Percentiles rank a stretch among this genome's conserved stretches.
phyloP scores from a whole-genome alignment of 2,113 vertebrate species.

The Proterorhinus semilunaris region DNA sequence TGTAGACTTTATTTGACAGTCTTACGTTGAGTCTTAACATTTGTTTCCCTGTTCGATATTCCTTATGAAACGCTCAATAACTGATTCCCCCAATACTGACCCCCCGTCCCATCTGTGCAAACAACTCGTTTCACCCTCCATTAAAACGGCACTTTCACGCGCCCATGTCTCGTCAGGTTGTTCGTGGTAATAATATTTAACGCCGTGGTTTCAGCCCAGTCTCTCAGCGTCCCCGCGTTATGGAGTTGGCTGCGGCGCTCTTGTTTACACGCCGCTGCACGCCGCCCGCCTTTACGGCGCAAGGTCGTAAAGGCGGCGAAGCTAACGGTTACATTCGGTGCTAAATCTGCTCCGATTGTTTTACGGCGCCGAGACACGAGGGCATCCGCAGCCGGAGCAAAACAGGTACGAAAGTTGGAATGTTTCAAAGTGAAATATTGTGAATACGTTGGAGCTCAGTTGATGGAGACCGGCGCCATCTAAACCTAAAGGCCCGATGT shows the following conservation, averaged over 20 bases:
- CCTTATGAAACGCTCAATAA: no score
- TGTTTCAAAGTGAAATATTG: neutral
- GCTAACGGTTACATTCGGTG: slow-evolving; percentile 29
- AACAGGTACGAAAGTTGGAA: slow-evolving; percentile 24
- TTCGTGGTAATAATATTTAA: neutral
- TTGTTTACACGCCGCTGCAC: slow-evolving; percentile 5
- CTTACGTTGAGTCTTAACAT: no score
- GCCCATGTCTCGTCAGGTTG: neutral
- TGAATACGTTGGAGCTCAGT: neutral
- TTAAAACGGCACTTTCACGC: neutral
- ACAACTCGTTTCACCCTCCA: no score
- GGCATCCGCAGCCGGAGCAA: slow-evolving; percentile 22
- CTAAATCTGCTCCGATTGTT: slow-evolving; percentile 40
- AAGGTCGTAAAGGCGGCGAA: slow-evolving; percentile 30
- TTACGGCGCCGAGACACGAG: slow-evolving; percentile 37
- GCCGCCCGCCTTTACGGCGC: slow-evolving; percentile 12
- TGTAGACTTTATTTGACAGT: no score
- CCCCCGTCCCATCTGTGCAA: no score
- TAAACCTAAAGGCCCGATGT: no score
- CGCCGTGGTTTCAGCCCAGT: neutral
- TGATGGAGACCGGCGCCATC: no score
- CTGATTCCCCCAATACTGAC: no score
- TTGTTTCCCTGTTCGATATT: no score
- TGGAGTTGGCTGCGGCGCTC: neutral
- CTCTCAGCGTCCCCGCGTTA: neutral